Evolutionary conservation across 2,113 vertebrate species (phyloP).

Genomic region (Eurypyga helias): DNA sequence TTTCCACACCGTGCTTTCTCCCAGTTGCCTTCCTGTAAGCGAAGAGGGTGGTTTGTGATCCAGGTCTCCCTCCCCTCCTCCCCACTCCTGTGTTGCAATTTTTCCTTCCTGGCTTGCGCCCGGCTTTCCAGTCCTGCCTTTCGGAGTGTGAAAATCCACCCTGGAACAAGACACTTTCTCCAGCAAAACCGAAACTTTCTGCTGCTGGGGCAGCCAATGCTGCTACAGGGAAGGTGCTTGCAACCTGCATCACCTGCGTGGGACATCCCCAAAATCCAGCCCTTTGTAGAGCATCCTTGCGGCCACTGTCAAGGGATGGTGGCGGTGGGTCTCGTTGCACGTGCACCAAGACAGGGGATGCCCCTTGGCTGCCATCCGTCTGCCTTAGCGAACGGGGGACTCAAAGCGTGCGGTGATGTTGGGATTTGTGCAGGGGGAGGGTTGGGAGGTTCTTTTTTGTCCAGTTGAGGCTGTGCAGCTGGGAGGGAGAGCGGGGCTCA

Average conservation of each 20-base stretch:
- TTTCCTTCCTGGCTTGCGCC: neutral
- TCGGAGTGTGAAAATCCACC: neutral
- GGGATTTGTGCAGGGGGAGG: neutral
- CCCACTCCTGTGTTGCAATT: neutral
- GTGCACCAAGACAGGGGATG: neutral
- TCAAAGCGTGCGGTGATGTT: neutral
- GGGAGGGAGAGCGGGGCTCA: neutral
- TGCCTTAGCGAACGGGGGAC: neutral
- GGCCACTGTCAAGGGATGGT: neutral
- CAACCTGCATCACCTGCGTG: neutral
- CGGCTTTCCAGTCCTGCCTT: neutral
- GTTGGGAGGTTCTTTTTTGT: neutral
- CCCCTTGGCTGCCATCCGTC: fast-evolving
- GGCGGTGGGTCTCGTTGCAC: neutral
- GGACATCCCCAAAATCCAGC: neutral
- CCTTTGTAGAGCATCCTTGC: neutral
- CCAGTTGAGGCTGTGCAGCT: neutral
- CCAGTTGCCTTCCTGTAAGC: conserved; percentile 14
- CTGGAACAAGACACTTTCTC: neutral
- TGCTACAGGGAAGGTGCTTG: neutral
- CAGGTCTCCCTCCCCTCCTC: neutral
- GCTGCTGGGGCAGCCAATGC: fast-evolving
- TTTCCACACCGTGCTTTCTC: neutral
- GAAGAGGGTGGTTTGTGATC: neutral
- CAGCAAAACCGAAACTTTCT: neutral